phyloP scores from a whole-genome alignment of 1,140 invertebrate genomes.

The Bombus confusus region DNA sequence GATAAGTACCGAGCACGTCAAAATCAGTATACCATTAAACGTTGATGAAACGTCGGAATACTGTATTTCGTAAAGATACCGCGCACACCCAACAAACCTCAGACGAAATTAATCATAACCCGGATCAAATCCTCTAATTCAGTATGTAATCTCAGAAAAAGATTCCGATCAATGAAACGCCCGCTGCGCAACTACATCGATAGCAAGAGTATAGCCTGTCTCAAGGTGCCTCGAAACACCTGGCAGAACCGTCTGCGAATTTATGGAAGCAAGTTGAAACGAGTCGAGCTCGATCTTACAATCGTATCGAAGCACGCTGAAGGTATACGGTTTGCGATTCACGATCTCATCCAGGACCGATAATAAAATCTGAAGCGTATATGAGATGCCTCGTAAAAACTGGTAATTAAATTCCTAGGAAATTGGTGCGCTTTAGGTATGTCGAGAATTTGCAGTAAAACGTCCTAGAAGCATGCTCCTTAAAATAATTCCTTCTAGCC shows the following conservation, averaged over 20 bases:
- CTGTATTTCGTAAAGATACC: not conserved
- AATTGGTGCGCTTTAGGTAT: not conserved
- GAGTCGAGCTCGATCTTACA: not conserved
- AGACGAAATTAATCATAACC: not conserved
- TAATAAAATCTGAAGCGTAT: not conserved
- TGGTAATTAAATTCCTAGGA: slow-evolving; percentile 15
- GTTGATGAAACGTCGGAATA: not conserved
- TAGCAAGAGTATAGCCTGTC: not conserved
- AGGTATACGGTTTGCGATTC: not conserved
- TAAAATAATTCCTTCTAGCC: not conserved
- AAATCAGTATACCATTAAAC: not conserved
- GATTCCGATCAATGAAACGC: not conserved
- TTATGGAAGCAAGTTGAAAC: slow-evolving; percentile 57
- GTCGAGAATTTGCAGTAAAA: not conserved
- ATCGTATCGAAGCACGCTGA: slow-evolving; percentile 59
- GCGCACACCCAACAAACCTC: not conserved
- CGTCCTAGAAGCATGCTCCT: not conserved
- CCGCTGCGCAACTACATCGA: not conserved
- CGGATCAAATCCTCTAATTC: not conserved
- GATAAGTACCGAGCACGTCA: not conserved
- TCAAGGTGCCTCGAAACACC: slow-evolving; percentile 7
- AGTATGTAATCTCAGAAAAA: not conserved
- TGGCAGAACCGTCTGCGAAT: slow-evolving; percentile 35
- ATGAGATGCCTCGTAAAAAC: not conserved
- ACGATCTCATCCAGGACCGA: slow-evolving; percentile 2